These are phyloP conservation scores for Anthonomus grandis DNA, from an alignment of 1,140 invertebrate species.

Conservation along the genomic window DNA sequence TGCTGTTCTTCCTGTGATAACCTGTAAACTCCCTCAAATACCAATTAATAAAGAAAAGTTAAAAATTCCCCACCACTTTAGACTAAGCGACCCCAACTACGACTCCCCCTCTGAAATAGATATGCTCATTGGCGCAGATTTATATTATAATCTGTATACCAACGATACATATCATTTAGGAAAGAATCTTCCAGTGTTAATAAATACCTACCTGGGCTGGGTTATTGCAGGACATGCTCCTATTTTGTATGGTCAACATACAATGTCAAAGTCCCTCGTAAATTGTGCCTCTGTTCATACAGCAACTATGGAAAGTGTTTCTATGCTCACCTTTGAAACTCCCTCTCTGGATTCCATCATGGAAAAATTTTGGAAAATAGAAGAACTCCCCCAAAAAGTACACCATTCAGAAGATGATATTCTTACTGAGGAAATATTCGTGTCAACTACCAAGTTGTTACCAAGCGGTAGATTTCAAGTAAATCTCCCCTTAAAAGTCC, in stretches of 20 bases:
- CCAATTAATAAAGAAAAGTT: neutral
- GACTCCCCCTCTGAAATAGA: constrained; percentile 1
- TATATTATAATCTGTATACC: neutral
- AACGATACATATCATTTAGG: neutral
- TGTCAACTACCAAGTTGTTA: neutral
- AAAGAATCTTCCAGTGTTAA: neutral
- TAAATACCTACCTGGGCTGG: neutral
- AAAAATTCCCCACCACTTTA: constrained; percentile 6
- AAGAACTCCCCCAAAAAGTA: constrained; percentile 4
- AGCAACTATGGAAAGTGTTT: too few relatives aligned
- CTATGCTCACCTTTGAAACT: neutral
- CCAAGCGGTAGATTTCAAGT: constrained; percentile 10
- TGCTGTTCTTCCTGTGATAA: neutral
- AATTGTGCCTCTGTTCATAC: neutral
- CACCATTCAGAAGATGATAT: constrained; percentile 1
- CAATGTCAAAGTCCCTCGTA: neutral
- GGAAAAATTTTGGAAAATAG: constrained; percentile 18
- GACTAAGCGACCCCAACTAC: neutral
- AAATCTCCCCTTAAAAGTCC: constrained; percentile 1
- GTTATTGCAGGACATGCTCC: constrained; percentile 6
- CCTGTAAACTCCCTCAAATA: constrained; percentile 1
- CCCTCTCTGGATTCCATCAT: constrained; percentile 3
- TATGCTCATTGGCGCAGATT: constrained; percentile 10
- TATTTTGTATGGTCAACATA: neutral
- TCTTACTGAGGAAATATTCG: constrained; percentile 10